These are phyloP conservation scores for Epinephelus cyanopodus DNA, from an alignment of 2,113 vertebrate genomes.

Conservation along the genomic window DNA sequence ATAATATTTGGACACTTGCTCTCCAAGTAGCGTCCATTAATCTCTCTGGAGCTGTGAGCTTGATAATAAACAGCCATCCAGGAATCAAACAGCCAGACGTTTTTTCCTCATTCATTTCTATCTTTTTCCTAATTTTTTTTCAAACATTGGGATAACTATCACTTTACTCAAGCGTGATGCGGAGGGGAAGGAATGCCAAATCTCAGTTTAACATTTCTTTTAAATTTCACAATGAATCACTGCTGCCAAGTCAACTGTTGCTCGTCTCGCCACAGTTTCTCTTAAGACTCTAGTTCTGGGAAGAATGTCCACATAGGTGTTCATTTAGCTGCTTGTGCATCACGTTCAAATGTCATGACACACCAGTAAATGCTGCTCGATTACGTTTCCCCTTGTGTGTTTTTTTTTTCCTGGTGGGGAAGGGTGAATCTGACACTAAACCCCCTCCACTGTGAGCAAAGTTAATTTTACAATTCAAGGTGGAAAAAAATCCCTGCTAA, in stretches of 20 bases:
- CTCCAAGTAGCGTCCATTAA: conserved; percentile 63
- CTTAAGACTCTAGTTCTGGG: background rate
- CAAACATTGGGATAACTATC: conserved; percentile 39
- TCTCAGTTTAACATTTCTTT: conserved; percentile 51
- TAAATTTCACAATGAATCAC: conserved; percentile 55
- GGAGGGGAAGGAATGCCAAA: conserved; percentile 48
- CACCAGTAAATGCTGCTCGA: background rate
- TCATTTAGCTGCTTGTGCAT: conserved; percentile 9
- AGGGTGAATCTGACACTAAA: conserved; percentile 18
- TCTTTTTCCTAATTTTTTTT: conserved; percentile 59
- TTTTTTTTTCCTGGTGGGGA: conserved; percentile 4
- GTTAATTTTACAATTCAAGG: background rate
- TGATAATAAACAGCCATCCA: conserved; percentile 71
- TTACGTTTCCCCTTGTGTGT: background rate
- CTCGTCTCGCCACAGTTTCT: background rate
- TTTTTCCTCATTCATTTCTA: conserved; percentile 51
- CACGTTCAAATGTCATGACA: conserved; percentile 29
- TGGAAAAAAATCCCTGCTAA: background rate
- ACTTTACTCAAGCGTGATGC: conserved; percentile 27
- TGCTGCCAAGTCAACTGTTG: conserved; percentile 33
- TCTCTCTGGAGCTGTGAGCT: conserved; percentile 52
- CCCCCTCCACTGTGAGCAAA: background rate
- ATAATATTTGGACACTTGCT: conserved; percentile 78
- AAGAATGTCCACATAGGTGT: background rate
- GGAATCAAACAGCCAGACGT: conserved; percentile 54